These are phyloP conservation scores for Saccopteryx leptura DNA, from an alignment of 2,113 vertebrate species.

Conservation along the genomic window DNA sequence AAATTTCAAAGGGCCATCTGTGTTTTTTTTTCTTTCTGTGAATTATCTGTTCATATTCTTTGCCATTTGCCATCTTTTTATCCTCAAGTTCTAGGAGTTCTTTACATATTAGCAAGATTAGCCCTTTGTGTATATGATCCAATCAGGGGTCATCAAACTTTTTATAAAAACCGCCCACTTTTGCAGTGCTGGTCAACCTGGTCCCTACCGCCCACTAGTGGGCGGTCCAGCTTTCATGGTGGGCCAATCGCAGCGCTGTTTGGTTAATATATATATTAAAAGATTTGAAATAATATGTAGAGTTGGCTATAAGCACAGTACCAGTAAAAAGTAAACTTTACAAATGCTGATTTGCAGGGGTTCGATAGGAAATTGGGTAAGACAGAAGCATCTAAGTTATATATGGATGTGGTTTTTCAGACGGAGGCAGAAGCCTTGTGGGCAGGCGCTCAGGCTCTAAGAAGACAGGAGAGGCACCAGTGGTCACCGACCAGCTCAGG, in stretches of 20 bases:
- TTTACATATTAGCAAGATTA: slow-evolving; percentile 3
- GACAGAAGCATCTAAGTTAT: neutral
- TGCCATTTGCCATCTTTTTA: slow-evolving; percentile 30
- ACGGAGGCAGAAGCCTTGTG: neutral
- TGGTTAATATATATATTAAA: neutral
- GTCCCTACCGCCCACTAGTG: too few relatives aligned
- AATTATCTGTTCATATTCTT: slow-evolving; percentile 6
- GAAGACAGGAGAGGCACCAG: neutral
- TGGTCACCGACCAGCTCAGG: neutral
- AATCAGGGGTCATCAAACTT: too few relatives aligned
- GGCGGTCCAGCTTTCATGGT: too few relatives aligned
- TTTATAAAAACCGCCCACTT: too few relatives aligned
- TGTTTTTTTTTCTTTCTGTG: slow-evolving; percentile 22
- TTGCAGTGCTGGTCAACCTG: too few relatives aligned
- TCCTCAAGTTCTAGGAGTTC: neutral
- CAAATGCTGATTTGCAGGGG: neutral
- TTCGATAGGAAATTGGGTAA: neutral
- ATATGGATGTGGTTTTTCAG: neutral
- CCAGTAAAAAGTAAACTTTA: neutral
- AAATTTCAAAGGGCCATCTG: neutral
- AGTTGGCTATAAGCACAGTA: slow-evolving; percentile 4
- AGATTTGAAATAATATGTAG: neutral
- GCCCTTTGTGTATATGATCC: slow-evolving; percentile 23
- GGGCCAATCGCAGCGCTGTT: too few relatives aligned
- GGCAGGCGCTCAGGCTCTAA: neutral